Base-by-base conservation (phyloP, 2,797 vertebrate species). In the Anas bahamensis region DNA sequence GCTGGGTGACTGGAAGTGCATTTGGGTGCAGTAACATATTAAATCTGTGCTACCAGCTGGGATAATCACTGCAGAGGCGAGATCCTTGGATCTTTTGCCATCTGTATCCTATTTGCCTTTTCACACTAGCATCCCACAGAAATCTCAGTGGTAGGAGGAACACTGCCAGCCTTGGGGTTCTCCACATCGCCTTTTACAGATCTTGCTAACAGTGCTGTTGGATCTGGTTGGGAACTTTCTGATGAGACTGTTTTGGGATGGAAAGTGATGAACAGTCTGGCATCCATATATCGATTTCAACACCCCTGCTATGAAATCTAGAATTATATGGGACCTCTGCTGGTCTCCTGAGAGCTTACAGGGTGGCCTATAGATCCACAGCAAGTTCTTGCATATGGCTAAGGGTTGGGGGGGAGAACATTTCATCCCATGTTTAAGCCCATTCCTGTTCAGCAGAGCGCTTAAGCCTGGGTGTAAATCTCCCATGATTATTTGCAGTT, bases 231-330 rank as follows among this genome's bases (percentile, higher is more conserved):
- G 50, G 81, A 94, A 79, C 48, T 71, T 91, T 87, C 63, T 90
- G 88, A 85, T n/a, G 64, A 90, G 65, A 61, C 28, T 26, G 53
- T 86, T 91, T 82, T 39, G 81, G 71, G 78, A 74, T 74, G 42
- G 75, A 71, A 96, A 94, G 53, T 65, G 75, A 94, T 93, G 81
- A 95, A 57, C 75, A 69, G 46, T 88, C 83, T 94, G 90, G 93
- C 91, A 83, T 83, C 60, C 88, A 85, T 86, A 90, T 80, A 85
- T 85, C 77, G 75, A 74, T 96, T 95, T 94, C 93, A 96, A 93
- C 93, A 91, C 61, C 46, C 50, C 35, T 4, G 11, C 92, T 91
- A 88, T 39, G 78, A 95, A 94, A 94, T 41, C 77, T 77, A 22
- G 52, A 79, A 84, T 93, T 91, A 84, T 77, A 74, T 28, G 60